phyloP scores from a whole-genome alignment of 2,113 vertebrate species.

The Myxocyprinus asiaticus region DNA sequence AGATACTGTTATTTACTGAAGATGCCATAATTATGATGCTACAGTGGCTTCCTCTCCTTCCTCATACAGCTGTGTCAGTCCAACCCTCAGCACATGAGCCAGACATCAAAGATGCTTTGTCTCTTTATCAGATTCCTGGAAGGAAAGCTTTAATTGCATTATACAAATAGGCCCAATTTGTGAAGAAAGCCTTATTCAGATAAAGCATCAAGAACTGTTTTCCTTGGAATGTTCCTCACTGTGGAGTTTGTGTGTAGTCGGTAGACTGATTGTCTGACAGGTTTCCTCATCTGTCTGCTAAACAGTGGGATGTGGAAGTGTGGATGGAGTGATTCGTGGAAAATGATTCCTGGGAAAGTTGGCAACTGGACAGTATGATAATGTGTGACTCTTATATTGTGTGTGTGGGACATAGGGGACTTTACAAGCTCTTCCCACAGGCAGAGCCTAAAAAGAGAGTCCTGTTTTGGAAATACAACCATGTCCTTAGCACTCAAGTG shows the following conservation, averaged over 20 bases:
- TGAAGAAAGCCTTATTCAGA: neutral
- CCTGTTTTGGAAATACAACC: constrained; percentile 19
- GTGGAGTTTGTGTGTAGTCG: neutral
- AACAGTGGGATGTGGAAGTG: neutral
- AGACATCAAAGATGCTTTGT: constrained; percentile 17
- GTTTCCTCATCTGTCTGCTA: neutral
- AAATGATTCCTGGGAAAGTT: neutral
- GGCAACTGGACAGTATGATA: constrained; percentile 13
- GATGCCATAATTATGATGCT: constrained; percentile 42
- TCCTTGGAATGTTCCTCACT: neutral
- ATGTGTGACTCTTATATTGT: constrained; percentile 24
- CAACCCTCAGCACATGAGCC: constrained; percentile 31
- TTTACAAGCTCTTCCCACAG: constrained; percentile 39
- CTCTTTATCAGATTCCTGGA: constrained; percentile 40
- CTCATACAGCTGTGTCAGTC: constrained; percentile 35
- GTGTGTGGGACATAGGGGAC: constrained; percentile 2
- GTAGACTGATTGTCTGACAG: neutral
- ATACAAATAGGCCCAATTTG: constrained; percentile 28
- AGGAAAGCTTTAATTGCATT: constrained; percentile 37
- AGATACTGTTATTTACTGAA: constrained; percentile 30
- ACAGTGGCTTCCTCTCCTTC: constrained; percentile 34
- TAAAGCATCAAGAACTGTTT: constrained; percentile 19
- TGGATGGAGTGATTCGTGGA: neutral
- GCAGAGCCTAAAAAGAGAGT: constrained; percentile 27
- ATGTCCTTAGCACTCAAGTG: constrained; percentile 26